Conservation (phyloP, 2,888 invertebrate genomes). For the Sicus ferrugineus region DNA sequence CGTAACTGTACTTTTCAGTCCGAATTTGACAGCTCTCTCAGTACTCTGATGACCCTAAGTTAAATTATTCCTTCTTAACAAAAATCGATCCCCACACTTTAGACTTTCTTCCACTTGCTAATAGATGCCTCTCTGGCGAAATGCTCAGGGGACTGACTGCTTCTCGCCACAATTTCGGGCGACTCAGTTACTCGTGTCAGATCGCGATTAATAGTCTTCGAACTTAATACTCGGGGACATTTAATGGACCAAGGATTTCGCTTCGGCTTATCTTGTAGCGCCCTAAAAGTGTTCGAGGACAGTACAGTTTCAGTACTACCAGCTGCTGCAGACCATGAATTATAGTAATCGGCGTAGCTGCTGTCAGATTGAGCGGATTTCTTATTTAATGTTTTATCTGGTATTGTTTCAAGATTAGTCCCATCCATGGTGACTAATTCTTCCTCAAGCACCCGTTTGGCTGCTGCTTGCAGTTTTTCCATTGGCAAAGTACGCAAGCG, state of each 20-base stretch:
- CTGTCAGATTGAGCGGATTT: slow-evolving; percentile 61
- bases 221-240: slow-evolving; percentile 72
- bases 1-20: background rate
- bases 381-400: slow-evolving; percentile 62
- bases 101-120: slow-evolving; percentile 57
- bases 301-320: slow-evolving; percentile 66
- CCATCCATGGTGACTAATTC: slow-evolving; percentile 66
- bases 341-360: slow-evolving; percentile 69
- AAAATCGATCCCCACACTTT: slow-evolving; percentile 29
- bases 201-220: slow-evolving; percentile 68
- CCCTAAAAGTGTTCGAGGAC: slow-evolving; percentile 70
- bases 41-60: slow-evolving; percentile 10
- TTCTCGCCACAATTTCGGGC: slow-evolving; percentile 56
- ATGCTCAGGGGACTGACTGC: slow-evolving; percentile 58
- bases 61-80: background rate
- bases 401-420: slow-evolving; percentile 65
- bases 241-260: slow-evolving; percentile 68
- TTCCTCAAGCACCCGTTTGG: slow-evolving; percentile 69
- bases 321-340: slow-evolving; percentile 65
- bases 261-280: slow-evolving; percentile 65
- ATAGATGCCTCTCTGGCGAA: slow-evolving; percentile 56
- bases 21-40: background rate
- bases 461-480: slow-evolving; percentile 69
- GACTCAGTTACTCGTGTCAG: slow-evolving; percentile 65
- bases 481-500: slow-evolving; percentile 68